Evolutionary conservation across 2,888 invertebrate species (phyloP).

Genomic region (Chymomyza procnemis): DNA sequence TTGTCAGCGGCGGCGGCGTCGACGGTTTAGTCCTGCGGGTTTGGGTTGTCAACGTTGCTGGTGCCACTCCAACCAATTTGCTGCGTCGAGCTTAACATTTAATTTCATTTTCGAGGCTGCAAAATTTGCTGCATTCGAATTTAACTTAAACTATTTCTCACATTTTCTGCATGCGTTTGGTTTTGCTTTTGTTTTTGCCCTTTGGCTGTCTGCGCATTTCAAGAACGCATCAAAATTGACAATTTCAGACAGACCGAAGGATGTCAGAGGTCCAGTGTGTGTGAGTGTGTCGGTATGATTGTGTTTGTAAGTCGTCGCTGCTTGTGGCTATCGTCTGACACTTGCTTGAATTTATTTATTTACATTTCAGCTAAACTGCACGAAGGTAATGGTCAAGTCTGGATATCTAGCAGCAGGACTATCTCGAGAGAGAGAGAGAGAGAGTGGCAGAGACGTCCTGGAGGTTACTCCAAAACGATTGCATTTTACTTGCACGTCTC

Average conservation of each 20-base stretch:
- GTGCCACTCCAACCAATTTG: not conserved
- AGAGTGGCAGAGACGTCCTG: not conserved
- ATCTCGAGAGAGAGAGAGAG: no score
- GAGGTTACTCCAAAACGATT: not conserved
- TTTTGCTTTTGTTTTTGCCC: not conserved
- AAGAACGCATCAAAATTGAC: not conserved
- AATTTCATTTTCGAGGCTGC: not conserved
- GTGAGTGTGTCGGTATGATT: no score
- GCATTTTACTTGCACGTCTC: conserved; percentile 4
- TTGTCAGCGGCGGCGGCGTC: not conserved
- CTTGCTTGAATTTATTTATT: not conserved
- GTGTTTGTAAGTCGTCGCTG: not conserved
- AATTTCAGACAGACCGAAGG: not conserved
- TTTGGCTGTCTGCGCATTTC: conserved; percentile 5
- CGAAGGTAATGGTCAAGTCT: not conserved
- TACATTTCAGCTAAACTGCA: not conserved
- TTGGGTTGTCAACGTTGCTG: conserved; percentile 10
- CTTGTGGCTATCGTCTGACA: not conserved
- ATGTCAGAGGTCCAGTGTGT: not conserved
- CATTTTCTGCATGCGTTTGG: not conserved
- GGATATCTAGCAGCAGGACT: not conserved
- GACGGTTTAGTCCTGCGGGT: not conserved
- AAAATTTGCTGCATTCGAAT: not conserved
- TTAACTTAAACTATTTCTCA: not conserved
- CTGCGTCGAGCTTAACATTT: not conserved